Evolutionary conservation across 2,888 invertebrate genomes (phyloP).

Genomic region (Troides aeacus): DNA sequence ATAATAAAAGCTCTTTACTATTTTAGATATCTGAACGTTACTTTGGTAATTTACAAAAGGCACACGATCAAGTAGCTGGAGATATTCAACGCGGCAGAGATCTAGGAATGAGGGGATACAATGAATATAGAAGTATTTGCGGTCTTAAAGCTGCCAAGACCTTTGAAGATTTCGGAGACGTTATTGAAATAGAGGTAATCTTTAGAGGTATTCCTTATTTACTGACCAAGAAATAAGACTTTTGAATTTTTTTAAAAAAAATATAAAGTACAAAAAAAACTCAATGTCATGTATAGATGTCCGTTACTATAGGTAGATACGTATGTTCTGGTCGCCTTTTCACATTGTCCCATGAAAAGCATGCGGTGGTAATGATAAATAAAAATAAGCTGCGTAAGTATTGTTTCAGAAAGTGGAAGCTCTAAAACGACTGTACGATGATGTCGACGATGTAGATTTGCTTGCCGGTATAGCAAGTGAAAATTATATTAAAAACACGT

Average conservation of each 20-base stretch:
- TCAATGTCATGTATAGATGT: too few species aligned
- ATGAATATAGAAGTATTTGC: conserved; percentile 58
- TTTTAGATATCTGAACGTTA: conserved; percentile 58
- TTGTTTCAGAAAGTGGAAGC: conserved; percentile 56
- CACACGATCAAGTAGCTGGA: conserved; percentile 51
- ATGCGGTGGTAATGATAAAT: too few species aligned
- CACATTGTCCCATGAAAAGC: too few species aligned
- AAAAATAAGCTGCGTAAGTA: neutral
- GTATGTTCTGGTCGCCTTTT: too few species aligned
- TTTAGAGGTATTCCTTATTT: neutral
- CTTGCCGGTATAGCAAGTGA: conserved; percentile 61
- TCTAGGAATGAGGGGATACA: conserved; percentile 59
- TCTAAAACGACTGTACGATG: conserved; percentile 50
- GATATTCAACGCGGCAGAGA: conserved; percentile 64
- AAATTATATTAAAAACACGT: conserved; percentile 48
- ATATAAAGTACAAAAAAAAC: too few species aligned
- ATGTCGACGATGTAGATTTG: conserved; percentile 59
- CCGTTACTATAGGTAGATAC: too few species aligned
- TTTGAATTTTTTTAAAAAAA: too few species aligned
- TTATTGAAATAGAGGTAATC: conserved; percentile 59
- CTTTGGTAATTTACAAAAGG: conserved; percentile 51
- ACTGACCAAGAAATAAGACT: too few species aligned
- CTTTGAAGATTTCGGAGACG: conserved; percentile 57
- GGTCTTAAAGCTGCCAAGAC: conserved; percentile 51
- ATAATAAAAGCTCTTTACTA: neutral